These are phyloP conservation scores for Orius insidiosus DNA, from an alignment of 1,140 invertebrate species.

Conservation along the genomic window DNA sequence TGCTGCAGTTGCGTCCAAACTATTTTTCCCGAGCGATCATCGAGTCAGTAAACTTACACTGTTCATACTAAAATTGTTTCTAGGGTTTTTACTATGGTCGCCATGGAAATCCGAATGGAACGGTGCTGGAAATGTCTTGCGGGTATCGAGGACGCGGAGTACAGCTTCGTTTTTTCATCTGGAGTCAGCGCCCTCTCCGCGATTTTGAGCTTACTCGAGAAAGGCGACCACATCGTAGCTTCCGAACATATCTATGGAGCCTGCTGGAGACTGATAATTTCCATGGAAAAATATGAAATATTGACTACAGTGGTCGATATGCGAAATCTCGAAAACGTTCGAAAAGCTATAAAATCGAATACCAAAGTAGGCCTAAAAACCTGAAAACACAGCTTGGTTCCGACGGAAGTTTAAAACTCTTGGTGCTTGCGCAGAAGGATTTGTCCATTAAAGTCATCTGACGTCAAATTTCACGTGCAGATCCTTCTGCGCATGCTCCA, in stretches of 20 bases:
- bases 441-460: too few relatives aligned
- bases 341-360: conserved; percentile 53
- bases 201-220: conserved; percentile 51
- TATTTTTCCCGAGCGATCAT: conserved; percentile 49
- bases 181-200: conserved; percentile 73
- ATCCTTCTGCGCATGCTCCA: too few relatives aligned
- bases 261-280: too few relatives aligned
- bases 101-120: conserved; percentile 86
- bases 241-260: conserved; percentile 94
- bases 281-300: conserved; percentile 57
- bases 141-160: conserved; percentile 72
- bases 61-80: too few relatives aligned
- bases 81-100: conserved; percentile 84
- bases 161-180: conserved; percentile 73
- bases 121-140: conserved; percentile 72
- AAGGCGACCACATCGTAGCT: conserved; percentile 80
- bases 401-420: too few relatives aligned
- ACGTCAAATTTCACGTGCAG: too few relatives aligned
- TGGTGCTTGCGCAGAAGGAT: too few relatives aligned
- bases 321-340: conserved; percentile 45
- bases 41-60: too few relatives aligned
- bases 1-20: conserved; percentile 85
- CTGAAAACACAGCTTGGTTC: too few relatives aligned
- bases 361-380: too few relatives aligned
- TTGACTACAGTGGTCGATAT: conserved; percentile 64